Conservation (phyloP, 2,888 invertebrate species). For the Hypselothyrea guttata region DNA sequence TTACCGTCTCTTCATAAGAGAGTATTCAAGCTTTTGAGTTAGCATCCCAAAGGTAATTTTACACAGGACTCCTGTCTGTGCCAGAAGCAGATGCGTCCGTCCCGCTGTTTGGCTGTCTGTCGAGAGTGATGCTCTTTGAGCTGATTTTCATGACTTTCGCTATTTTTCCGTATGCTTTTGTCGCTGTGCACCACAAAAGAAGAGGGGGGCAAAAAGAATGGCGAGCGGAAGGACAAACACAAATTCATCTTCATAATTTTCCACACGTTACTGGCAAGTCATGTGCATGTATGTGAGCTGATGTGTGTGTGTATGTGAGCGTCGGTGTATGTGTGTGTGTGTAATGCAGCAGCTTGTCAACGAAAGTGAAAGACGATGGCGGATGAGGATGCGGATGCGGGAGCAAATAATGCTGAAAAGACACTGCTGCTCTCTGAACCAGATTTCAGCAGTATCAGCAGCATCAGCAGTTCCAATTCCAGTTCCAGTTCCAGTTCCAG, state of each 20-base stretch:
- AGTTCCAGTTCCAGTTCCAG: background rate
- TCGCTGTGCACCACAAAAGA: conserved; percentile 18
- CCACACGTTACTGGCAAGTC: conserved; percentile 68
- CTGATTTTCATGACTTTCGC: conserved; percentile 22
- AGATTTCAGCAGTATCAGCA: conserved; percentile 11
- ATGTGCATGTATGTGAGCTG: conserved; percentile 37
- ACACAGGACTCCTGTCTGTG: conserved; percentile 35
- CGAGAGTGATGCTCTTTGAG: conserved; percentile 45
- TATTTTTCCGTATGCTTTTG: conserved; percentile 10
- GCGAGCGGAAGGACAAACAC: conserved; percentile 24
- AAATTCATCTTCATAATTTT: conserved; percentile 76
- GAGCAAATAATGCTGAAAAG: conserved; percentile 41
- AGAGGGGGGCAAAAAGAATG: conserved; percentile 23
- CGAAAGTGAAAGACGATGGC: conserved; percentile 67
- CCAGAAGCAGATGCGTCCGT: conserved; percentile 21
- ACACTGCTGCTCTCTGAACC: conserved; percentile 11
- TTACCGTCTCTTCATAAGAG: conserved; percentile 7
- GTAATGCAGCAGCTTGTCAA: conserved; percentile 58
- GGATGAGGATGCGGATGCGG: conserved; percentile 30
- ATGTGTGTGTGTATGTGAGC: conserved; percentile 26
- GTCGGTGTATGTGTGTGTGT: conserved; percentile 19
- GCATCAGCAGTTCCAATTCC: conserved; percentile 17
- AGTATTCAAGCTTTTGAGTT: conserved; percentile 7
- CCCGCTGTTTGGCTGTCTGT: conserved; percentile 8
- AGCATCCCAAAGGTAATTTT: conserved; percentile 43